Evolutionary conservation across 1,140 invertebrate species (phyloP).

Genomic region (Platorchestia sp.): DNA sequence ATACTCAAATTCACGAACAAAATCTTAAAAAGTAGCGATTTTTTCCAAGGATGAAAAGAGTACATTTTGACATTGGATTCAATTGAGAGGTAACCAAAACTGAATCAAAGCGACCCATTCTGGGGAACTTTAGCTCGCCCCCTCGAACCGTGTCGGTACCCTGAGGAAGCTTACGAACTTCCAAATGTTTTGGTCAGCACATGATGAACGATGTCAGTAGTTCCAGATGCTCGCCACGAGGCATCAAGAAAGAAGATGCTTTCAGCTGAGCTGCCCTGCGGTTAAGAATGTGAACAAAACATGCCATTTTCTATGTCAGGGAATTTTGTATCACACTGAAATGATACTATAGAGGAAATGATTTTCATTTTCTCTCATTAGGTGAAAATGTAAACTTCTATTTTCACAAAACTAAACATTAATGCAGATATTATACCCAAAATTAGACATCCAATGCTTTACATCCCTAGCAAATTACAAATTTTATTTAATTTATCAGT

Average conservation of each 20-base stretch:
- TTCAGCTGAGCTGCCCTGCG: constrained; percentile 26
- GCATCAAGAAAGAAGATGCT: neutral
- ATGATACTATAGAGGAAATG: neutral
- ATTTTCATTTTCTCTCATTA: neutral
- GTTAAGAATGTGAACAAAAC: neutral
- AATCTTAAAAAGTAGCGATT: neutral
- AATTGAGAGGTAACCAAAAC: neutral
- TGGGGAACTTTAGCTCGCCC: no score
- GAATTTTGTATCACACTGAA: neutral
- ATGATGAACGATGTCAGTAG: neutral
- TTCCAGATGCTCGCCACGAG: neutral
- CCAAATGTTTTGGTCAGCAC: neutral
- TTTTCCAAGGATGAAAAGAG: neutral
- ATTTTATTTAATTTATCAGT: neutral
- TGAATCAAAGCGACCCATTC: neutral
- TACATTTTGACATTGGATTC: neutral
- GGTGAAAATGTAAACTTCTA: neutral
- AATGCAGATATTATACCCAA: neutral
- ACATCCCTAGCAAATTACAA: neutral
- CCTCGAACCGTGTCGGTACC: no score
- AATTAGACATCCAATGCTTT: neutral
- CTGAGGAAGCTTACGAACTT: no score
- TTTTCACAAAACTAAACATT: neutral
- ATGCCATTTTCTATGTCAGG: neutral
- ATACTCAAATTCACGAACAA: no score